These are phyloP conservation scores for Bruchidius siliquastri DNA, from an alignment of 2,888 invertebrate genomes.

Conservation along the genomic window DNA sequence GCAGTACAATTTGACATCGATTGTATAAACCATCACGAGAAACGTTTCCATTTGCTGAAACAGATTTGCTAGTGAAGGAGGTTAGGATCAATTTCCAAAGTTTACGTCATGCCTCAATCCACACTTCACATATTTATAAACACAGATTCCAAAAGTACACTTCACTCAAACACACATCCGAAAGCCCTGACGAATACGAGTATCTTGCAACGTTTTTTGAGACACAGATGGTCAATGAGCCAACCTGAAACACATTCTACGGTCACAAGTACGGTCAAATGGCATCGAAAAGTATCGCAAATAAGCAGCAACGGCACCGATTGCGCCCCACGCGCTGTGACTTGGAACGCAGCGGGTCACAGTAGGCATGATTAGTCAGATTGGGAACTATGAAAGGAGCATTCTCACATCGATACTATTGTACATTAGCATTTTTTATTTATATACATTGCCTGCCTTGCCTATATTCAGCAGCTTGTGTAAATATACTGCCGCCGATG, in stretches of 20 bases:
- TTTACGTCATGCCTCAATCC: background rate
- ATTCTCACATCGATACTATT: slow-evolving; percentile 58
- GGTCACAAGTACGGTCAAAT: background rate
- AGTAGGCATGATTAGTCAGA: slow-evolving; percentile 54
- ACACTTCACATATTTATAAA: background rate
- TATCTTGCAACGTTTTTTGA: too few species aligned
- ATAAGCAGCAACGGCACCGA: slow-evolving; percentile 2
- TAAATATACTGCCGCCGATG: slow-evolving; percentile 13
- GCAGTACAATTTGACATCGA: too few species aligned
- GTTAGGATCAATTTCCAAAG: too few species aligned
- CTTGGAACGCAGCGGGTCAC: slow-evolving; percentile 35
- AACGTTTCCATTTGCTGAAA: too few species aligned
- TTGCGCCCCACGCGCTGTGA: slow-evolving; percentile 23
- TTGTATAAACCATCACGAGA: too few species aligned
- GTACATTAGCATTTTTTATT: slow-evolving; percentile 35
- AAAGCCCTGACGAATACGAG: too few species aligned
- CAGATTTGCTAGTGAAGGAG: too few species aligned
- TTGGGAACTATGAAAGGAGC: slow-evolving; percentile 75
- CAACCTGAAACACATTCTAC: background rate
- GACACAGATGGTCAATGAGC: too few species aligned
- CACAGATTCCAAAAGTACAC: background rate
- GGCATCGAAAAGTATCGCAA: background rate
- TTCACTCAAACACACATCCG: background rate
- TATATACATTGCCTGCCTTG: background rate
- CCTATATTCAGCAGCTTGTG: background rate